Conservation (phyloP, 2,888 invertebrate genomes). For the Bugula neritina region DNA sequence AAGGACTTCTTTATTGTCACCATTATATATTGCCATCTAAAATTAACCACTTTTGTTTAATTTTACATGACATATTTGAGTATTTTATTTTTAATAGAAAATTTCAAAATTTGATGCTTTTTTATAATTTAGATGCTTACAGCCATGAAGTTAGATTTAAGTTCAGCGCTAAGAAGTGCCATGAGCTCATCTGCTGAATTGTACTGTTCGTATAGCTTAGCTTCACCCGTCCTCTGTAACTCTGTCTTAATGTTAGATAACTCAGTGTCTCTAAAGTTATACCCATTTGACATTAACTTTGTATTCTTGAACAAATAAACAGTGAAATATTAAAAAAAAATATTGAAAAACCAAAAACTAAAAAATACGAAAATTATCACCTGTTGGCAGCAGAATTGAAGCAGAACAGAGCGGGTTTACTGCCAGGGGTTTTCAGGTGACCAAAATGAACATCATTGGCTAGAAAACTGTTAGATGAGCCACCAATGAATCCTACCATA, state of each 20-base stretch:
- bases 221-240: neutral
- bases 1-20: no score
- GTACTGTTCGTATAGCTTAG: conserved; percentile 17
- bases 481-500: conserved; percentile 43
- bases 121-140: no score
- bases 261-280: neutral
- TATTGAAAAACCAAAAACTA: no score
- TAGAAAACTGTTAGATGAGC: conserved; percentile 39
- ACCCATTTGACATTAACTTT: neutral
- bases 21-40: no score
- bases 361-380: no score
- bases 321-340: no score
- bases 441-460: conserved; percentile 41
- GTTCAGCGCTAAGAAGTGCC: neutral
- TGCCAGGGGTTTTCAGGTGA: conserved; percentile 42
- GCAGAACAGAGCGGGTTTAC: conserved; percentile 43
- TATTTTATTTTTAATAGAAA: no score
- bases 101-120: no score
- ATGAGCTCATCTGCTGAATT: neutral
- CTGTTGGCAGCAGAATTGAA: conserved; percentile 36
- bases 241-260: conserved; percentile 10
- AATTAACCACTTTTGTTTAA: no score
- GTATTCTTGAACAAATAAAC: no score
- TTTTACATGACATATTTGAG: no score
- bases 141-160: neutral